Percentiles rank a stretch among this genome's conserved stretches.
These are phyloP conservation scores for Pantelozetes paolii DNA, from an alignment of 2,888 invertebrate genomes.

Conservation along the genomic window DNA sequence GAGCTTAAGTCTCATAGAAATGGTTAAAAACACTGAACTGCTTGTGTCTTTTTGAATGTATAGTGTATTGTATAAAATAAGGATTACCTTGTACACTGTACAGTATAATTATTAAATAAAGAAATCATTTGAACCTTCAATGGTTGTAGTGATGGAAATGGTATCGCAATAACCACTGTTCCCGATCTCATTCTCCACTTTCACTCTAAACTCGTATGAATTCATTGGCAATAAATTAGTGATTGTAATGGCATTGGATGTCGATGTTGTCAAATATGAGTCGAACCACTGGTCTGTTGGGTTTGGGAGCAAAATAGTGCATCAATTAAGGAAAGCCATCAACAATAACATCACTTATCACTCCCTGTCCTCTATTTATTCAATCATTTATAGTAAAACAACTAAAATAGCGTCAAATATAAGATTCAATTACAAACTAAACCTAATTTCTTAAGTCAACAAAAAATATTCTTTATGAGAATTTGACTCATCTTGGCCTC, in stretches of 20 bases:
- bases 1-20: too few relatives aligned
- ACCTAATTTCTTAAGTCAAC: neutral
- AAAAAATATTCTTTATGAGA: neutral
- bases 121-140: conserved; percentile 49
- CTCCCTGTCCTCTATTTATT: neutral
- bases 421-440: neutral
- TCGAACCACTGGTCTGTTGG: conserved; percentile 40
- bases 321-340: neutral
- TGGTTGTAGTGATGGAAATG: conserved; percentile 48
- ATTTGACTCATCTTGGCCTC: neutral
- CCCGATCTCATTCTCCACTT: conserved; percentile 46
- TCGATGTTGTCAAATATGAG: conserved; percentile 36
- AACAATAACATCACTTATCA: neutral
- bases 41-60: too few relatives aligned
- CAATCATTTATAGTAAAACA: neutral
- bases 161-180: conserved; percentile 44
- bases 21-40: too few relatives aligned
- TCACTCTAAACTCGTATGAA: conserved; percentile 45
- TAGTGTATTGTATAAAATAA: too few relatives aligned
- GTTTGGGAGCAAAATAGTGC: neutral
- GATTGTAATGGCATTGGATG: conserved; percentile 42
- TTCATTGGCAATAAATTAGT: conserved; percentile 44
- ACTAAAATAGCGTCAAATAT: neutral
- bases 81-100: too few relatives aligned
- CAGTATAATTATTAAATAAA: too few relatives aligned